Percentiles rank a stretch among this genome's conserved stretches.
These are phyloP conservation scores for Yasuhikotakia modesta DNA, from an alignment of 2,797 vertebrate species.

Conservation along the genomic window DNA sequence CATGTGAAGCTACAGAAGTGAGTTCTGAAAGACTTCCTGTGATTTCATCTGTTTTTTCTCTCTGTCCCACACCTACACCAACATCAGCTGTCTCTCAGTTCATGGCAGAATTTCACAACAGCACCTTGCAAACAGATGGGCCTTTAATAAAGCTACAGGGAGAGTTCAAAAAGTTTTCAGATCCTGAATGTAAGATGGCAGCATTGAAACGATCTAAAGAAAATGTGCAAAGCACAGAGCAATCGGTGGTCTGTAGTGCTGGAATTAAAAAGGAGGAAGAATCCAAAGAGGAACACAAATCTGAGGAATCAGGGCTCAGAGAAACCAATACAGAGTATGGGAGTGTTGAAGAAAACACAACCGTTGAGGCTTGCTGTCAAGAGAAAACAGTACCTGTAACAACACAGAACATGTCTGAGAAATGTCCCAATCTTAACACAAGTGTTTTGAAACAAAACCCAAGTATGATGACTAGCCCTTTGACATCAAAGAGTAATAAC, in stretches of 20 bases:
- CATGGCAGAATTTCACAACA: constrained; percentile 51
- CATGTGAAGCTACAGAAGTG: constrained; percentile 31
- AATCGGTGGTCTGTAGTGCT: neutral
- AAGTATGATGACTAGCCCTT: neutral
- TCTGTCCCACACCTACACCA: constrained; percentile 72
- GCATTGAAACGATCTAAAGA: constrained; percentile 16
- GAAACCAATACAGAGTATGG: constrained; percentile 55
- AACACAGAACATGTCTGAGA: neutral
- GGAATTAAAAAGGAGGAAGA: constrained; percentile 48
- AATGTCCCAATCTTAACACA: neutral
- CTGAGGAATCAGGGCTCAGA: neutral
- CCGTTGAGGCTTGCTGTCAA: neutral
- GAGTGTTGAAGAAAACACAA: constrained; percentile 7
- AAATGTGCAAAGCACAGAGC: neutral
- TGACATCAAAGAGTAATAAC: neutral
- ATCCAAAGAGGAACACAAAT: constrained; percentile 1
- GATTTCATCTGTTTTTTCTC: constrained; percentile 94
- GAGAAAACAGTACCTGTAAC: constrained; percentile 6
- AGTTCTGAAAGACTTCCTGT: constrained; percentile 80
- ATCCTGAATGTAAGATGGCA: neutral
- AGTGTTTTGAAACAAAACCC: constrained; percentile 1
- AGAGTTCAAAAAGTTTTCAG: constrained; percentile 24
- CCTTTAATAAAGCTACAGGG: constrained; percentile 48
- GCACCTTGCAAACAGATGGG: neutral
- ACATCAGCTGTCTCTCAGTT: constrained; percentile 65